Percentiles rank a stretch among this genome's conserved stretches.
Conservation (phyloP, 2,113 vertebrate genomes). For the Cyprinodon brontotheroides region DNA sequence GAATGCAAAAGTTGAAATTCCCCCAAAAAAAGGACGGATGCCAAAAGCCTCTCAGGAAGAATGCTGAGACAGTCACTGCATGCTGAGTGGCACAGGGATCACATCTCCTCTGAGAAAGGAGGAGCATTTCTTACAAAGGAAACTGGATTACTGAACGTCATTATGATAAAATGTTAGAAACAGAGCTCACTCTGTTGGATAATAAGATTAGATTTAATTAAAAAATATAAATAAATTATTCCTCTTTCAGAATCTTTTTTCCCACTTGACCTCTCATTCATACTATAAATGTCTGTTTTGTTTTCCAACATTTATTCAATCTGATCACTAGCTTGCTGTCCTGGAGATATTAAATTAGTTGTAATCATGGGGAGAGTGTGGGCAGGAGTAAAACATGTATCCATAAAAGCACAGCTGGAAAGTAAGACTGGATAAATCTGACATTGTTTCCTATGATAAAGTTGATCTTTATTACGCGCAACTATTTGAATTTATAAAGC, state of each 20-base stretch:
- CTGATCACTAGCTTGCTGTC: background rate
- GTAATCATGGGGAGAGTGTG: background rate
- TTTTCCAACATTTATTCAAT: background rate
- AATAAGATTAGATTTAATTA: slow-evolving; percentile 35
- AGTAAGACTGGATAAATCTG: background rate
- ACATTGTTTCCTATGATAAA: slow-evolving; percentile 7
- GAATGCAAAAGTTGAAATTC: slow-evolving; percentile 32
- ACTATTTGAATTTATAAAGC: background rate
- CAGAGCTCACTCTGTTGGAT: slow-evolving; percentile 30
- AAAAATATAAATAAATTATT: background rate
- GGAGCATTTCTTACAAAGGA: slow-evolving; percentile 13
- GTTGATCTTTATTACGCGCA: slow-evolving; percentile 6
- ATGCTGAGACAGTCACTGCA: slow-evolving; percentile 37
- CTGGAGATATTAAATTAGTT: slow-evolving; percentile 24
- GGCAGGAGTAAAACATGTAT: slow-evolving; percentile 48
- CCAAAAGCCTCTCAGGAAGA: slow-evolving; percentile 34
- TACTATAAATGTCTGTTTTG: background rate
- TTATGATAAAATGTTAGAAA: slow-evolving; percentile 42
- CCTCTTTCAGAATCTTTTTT: background rate
- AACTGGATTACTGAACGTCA: slow-evolving; percentile 26
- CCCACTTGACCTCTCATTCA: slow-evolving; percentile 12
- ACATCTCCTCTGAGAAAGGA: slow-evolving; percentile 23
- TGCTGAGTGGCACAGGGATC: slow-evolving; percentile 45
- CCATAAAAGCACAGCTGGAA: background rate
- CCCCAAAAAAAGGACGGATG: slow-evolving; percentile 26